A percentile compares a stretch with the other conserved stretches of the same genome.
Evolutionary conservation across 2,888 invertebrate genomes (phyloP).

Genomic region (Chrysolina haemoptera): DNA sequence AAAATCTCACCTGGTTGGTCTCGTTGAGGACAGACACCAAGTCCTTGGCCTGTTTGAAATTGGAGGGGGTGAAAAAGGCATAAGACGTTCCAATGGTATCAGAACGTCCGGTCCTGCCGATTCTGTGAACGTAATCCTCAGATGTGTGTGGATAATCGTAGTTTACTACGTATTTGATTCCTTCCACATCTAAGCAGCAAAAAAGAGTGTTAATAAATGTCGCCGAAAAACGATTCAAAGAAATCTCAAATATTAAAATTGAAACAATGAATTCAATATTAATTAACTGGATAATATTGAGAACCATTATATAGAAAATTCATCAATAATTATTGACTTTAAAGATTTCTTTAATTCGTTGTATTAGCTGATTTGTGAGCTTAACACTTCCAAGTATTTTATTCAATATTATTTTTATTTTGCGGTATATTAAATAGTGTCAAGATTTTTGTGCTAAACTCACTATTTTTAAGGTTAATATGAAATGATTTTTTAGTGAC

Average conservation of each 20-base stretch:
- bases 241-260: conserved; percentile 26
- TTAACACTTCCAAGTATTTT: background rate
- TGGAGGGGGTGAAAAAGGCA: conserved; percentile 93
- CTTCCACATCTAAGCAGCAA: conserved; percentile 86
- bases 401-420: background rate
- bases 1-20: conserved; percentile 84
- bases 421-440: background rate
- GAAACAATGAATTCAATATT: background rate
- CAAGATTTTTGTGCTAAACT: background rate
- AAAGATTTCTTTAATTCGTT: conserved; percentile 31
- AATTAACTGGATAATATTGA: too few species aligned
- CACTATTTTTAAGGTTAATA: conserved; percentile 13
- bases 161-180: conserved; percentile 96
- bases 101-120: conserved; percentile 93
- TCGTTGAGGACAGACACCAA: conserved; percentile 90
- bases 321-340: background rate
- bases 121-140: conserved; percentile 96
- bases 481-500: conserved; percentile 19
- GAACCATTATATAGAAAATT: too few species aligned
- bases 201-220: conserved; percentile 30
- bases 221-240: conserved; percentile 31
- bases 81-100: conserved; percentile 93
- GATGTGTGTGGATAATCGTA: conserved; percentile 96
- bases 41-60: conserved; percentile 90
- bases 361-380: background rate